Evolutionary conservation across 2,888 invertebrate genomes (phyloP).

Genomic region (Cephus sareptanus): DNA sequence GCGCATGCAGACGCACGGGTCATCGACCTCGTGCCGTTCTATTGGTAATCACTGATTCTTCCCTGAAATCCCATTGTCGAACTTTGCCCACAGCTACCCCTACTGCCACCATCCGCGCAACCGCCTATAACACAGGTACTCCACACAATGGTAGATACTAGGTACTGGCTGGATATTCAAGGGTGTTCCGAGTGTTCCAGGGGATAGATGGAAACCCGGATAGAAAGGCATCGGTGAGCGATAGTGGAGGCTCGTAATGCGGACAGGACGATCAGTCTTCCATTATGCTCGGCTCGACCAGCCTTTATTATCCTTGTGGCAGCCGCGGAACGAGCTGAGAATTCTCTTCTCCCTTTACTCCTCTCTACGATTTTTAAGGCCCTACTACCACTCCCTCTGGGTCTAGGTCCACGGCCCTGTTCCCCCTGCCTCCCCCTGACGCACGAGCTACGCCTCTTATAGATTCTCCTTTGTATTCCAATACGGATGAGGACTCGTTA

Average conservation of each 20-base stretch:
- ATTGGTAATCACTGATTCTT: too few relatives aligned
- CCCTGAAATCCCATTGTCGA: too few relatives aligned
- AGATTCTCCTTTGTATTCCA: neutral
- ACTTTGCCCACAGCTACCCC: too few relatives aligned
- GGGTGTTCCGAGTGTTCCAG: neutral
- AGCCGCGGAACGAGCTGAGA: constrained; percentile 14
- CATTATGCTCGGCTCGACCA: constrained; percentile 40
- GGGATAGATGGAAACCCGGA: constrained; percentile 27
- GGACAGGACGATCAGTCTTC: constrained; percentile 41
- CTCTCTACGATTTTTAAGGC: too few relatives aligned
- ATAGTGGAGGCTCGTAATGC: constrained; percentile 31
- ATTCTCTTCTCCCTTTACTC: neutral
- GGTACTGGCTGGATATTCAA: neutral
- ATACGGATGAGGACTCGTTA: constrained; percentile 2
- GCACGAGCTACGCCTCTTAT: neutral
- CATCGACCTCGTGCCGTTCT: too few relatives aligned
- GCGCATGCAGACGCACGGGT: too few relatives aligned
- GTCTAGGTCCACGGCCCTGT: too few relatives aligned
- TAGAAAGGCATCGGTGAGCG: constrained; percentile 36
- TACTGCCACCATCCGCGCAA: too few relatives aligned
- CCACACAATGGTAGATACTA: too few relatives aligned
- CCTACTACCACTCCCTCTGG: too few relatives aligned
- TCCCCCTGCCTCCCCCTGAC: too few relatives aligned
- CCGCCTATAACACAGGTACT: too few relatives aligned
- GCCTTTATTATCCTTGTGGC: constrained; percentile 32